A percentile compares a stretch with the other conserved stretches of the same genome.
phyloP scores from a whole-genome alignment of 2,797 vertebrate species.

The Chromis chromis region DNA sequence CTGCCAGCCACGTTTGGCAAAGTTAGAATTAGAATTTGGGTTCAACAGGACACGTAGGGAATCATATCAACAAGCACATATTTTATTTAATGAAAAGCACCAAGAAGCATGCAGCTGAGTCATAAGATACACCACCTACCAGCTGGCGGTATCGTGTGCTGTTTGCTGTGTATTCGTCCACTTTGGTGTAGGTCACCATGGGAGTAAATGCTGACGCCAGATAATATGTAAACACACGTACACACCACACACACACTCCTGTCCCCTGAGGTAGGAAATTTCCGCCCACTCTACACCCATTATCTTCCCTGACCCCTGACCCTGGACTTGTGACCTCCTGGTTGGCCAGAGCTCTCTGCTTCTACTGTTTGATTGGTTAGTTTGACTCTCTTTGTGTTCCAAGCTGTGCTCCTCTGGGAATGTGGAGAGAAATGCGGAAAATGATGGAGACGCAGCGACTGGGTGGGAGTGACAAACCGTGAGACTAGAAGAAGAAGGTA shows the following conservation, averaged over 20 bases:
- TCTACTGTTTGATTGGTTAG: conserved; percentile 71
- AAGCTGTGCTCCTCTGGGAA: conserved; percentile 62
- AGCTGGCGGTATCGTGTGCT: conserved; percentile 51
- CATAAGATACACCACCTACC: conserved; percentile 33
- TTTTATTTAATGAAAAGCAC: conserved; percentile 25
- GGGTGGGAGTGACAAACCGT: not conserved
- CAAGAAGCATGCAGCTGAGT: conserved; percentile 28
- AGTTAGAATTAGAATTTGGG: not conserved
- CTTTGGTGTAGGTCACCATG: conserved; percentile 67
- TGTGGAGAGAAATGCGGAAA: conserved; percentile 39
- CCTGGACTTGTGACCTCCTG: conserved; percentile 77
- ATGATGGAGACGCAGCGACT: conserved; percentile 31
- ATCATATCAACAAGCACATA: not conserved
- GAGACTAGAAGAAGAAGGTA: not conserved
- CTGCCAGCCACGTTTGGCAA: not conserved
- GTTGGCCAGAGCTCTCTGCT: conserved; percentile 61
- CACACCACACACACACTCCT: conserved; percentile 44
- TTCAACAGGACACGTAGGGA: not conserved
- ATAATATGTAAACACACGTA: conserved; percentile 73
- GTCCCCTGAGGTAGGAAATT: conserved; percentile 79
- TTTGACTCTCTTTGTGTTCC: conserved; percentile 69
- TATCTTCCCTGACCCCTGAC: conserved; percentile 78
- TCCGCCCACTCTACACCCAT: conserved; percentile 79
- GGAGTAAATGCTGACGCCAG: conserved; percentile 79
- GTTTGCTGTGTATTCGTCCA: conserved; percentile 54